Percentiles rank a stretch among this genome's conserved stretches.
These are phyloP conservation scores for Himalopsyche tibetana DNA, from an alignment of 2,888 invertebrate genomes.

Conservation along the genomic window DNA sequence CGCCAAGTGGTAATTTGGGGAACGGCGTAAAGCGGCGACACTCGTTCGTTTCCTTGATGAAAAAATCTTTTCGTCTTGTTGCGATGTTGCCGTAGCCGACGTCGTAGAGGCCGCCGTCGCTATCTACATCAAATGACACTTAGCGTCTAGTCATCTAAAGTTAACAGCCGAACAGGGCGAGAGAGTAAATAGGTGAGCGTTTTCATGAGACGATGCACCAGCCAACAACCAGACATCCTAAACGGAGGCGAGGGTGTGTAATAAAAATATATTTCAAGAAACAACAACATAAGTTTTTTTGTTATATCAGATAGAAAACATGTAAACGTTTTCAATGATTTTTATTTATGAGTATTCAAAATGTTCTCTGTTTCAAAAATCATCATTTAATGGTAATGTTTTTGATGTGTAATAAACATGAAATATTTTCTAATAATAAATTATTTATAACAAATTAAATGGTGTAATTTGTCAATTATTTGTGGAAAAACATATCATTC, in stretches of 20 bases:
- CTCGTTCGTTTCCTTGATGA: constrained; percentile 50
- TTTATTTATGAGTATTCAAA: too few relatives aligned
- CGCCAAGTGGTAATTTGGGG: constrained; percentile 53
- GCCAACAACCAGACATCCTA: constrained; percentile 39
- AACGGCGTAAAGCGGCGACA: constrained; percentile 27
- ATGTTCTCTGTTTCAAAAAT: too few relatives aligned
- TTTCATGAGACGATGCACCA: constrained; percentile 56
- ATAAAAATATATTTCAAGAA: not conserved
- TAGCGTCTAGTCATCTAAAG: constrained; percentile 55
- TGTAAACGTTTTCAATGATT: too few relatives aligned
- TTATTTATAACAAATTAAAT: too few relatives aligned
- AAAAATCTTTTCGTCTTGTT: constrained; percentile 55
- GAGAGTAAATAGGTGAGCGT: constrained; percentile 55
- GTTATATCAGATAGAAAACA: too few relatives aligned
- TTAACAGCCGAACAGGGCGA: constrained; percentile 50
- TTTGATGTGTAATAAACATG: too few relatives aligned
- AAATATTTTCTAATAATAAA: too few relatives aligned
- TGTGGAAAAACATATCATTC: too few relatives aligned
- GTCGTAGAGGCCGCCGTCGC: constrained; percentile 48
- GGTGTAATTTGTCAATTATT: too few relatives aligned
- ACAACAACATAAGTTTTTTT: too few relatives aligned
- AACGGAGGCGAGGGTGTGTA: constrained; percentile 15
- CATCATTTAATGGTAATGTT: too few relatives aligned
- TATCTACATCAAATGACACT: constrained; percentile 66
- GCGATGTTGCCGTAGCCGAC: constrained; percentile 39